A percentile compares a stretch with the other conserved stretches of the same genome.
These are phyloP conservation scores for Uromys caudimaculatus DNA, from an alignment of 2,797 vertebrate species.

Conservation along the genomic window DNA sequence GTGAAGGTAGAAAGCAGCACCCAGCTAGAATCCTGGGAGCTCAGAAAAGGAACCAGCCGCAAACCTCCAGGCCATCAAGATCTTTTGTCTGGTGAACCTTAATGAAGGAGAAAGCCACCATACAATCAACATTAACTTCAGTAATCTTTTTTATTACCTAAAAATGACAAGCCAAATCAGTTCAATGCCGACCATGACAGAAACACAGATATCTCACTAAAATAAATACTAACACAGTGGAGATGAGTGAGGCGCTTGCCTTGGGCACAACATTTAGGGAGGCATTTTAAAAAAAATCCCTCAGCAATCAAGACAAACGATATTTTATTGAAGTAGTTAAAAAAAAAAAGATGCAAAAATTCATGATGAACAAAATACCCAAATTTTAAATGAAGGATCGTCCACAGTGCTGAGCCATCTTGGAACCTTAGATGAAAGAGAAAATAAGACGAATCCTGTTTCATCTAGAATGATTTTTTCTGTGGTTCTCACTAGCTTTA, in stretches of 20 bases:
- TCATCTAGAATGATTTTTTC: conserved; percentile 17
- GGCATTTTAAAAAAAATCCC: not conserved
- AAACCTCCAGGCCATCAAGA: conserved; percentile 22
- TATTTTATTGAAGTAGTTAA: conserved; percentile 43
- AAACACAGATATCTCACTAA: conserved; percentile 74
- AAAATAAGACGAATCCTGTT: conserved; percentile 3
- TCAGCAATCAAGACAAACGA: not conserved
- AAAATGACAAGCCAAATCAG: conserved; percentile 81
- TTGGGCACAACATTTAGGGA: conserved; percentile 51
- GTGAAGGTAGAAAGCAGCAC: conserved; percentile 82
- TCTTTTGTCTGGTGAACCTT: conserved; percentile 71
- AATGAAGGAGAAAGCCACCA: conserved; percentile 71
- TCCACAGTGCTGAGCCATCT: not conserved
- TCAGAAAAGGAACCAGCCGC: conserved; percentile 44
- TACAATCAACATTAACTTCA: conserved; percentile 81
- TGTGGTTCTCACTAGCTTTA: not conserved
- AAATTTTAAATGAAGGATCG: conserved; percentile 28
- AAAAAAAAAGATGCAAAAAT: conserved; percentile 39
- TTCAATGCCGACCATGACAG: conserved; percentile 75
- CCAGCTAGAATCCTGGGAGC: conserved; percentile 73
- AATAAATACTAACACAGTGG: conserved; percentile 78
- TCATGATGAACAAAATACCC: conserved; percentile 44
- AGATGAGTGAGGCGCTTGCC: not conserved
- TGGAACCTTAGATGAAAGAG: not conserved
- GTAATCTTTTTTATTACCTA: conserved; percentile 83